Evolutionary conservation across 2,113 vertebrate genomes (phyloP).

Genomic region (Macquaria ambigua): DNA sequence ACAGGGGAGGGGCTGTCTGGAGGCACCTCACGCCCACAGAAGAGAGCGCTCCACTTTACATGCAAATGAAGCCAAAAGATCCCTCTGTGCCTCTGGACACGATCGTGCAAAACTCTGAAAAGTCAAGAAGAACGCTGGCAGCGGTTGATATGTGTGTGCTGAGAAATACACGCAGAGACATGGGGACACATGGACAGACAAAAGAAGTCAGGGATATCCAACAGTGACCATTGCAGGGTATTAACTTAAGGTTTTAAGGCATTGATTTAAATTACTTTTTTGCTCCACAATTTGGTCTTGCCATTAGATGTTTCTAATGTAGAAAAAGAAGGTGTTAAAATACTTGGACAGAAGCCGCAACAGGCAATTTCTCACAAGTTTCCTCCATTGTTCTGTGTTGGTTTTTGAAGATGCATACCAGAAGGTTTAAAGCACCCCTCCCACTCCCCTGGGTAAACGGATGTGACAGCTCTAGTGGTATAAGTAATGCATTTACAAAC

Average conservation of each 20-base stretch:
- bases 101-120: conserved; percentile 61
- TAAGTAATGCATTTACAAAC: conserved; percentile 72
- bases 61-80: conserved; percentile 83
- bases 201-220: conserved; percentile 21
- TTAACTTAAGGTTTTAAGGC: conserved; percentile 45
- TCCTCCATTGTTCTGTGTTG: conserved; percentile 17
- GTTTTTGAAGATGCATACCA: conserved; percentile 44
- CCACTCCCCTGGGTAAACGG: conserved; percentile 41
- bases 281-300: not conserved
- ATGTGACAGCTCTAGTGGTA: conserved; percentile 56
- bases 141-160: conserved; percentile 27
- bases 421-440: conserved; percentile 32
- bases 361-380: conserved; percentile 22
- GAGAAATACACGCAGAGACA: conserved; percentile 25
- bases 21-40: conserved; percentile 74
- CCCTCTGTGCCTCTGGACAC: conserved; percentile 75
- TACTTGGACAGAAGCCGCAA: conserved; percentile 29
- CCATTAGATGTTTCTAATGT: not conserved
- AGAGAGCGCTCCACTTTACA: conserved; percentile 78
- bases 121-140: conserved; percentile 57
- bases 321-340: conserved; percentile 1
- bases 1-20: conserved; percentile 77
- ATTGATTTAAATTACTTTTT: conserved; percentile 42
- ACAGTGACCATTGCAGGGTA: conserved; percentile 19
- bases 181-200: not conserved